Evolutionary conservation across 2,888 invertebrate species (phyloP), one percentile per base, ranked within the genome.

Genomic region (Gandaritis pyraliata): DNA sequence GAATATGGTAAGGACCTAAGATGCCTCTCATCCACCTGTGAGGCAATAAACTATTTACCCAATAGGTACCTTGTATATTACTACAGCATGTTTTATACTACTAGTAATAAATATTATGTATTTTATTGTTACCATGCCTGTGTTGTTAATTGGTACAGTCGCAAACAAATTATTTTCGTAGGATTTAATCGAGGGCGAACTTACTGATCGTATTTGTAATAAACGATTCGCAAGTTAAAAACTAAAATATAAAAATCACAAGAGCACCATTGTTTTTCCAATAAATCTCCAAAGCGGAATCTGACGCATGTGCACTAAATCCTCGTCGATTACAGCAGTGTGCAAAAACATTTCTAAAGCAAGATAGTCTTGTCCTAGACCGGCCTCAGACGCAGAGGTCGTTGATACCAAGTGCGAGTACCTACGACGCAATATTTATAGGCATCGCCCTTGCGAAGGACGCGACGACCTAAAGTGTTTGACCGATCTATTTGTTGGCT

Each of bases 361-460:
- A 41, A 41, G 41, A 41, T 29, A 15, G 43, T 41, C 38, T 39
- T 8, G 6, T 41, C 70, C 70, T 72, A 72, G 74, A 69, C 71
- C 64, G 61, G 70, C 66, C 71, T 70, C 73, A 66, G 71, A 72
- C 72, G 75, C 66, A 72, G 71, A 73, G 72, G 75, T 73, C 73
- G 69, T 73, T 78, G 73, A 76, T 72, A 75, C 72, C 65, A 66
- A 61, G 55, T 39, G 64, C 64, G 58, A 57, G 67, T 71, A 70
- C 71, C 74, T 30, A 53, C 59, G 12, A 70, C 77, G 72, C 77
- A 76, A 80, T 82, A 77, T 82, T 81, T 81, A 79, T 78, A 80
- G 81, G 74, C 73, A 61, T 66, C 80, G 86, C 83, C 88, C 88
- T 88, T 88, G 85, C 77, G 71, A 82, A 87, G 86, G 88, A 82